A percentile compares a stretch with the other conserved stretches of the same genome.
phyloP scores from a whole-genome alignment of 1,140 invertebrate species.

The Musca vetustissima region DNA sequence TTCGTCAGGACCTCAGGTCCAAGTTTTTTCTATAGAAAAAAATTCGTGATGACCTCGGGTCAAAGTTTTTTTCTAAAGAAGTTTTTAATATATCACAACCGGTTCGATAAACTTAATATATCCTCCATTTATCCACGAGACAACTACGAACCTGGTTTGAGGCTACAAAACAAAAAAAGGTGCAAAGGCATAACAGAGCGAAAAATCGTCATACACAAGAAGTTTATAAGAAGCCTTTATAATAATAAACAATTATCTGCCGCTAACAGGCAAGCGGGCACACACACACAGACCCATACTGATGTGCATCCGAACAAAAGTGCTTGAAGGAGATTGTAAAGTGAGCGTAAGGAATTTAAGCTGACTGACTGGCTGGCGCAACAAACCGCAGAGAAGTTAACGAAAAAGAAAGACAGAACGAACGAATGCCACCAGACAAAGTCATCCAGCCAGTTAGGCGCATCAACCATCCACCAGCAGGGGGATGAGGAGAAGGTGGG shows the following conservation, averaged over 20 bases:
- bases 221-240: conserved; percentile 11
- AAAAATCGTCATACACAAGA: conserved; percentile 5
- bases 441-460: not conserved
- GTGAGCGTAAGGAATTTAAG: conserved; percentile 19
- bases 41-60: too few species aligned
- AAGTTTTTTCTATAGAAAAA: too few species aligned
- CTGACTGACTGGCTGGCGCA: too few species aligned
- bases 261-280: too few species aligned
- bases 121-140: not conserved
- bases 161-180: conserved; percentile 1
- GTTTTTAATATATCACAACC: too few species aligned
- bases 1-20: too few species aligned
- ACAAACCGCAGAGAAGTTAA: not conserved
- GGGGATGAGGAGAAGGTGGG: not conserved
- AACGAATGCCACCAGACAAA: not conserved
- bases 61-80: too few species aligned
- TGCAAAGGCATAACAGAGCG: conserved; percentile 1
- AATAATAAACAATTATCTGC: conserved; percentile 24
- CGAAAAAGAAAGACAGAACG: not conserved
- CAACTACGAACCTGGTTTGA: not conserved
- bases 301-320: not conserved
- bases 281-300: not conserved
- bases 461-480: too few species aligned
- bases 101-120: too few species aligned
- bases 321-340: conserved; percentile 20